phyloP scores from a whole-genome alignment of 2,888 invertebrate genomes.

The Luperina testacea region DNA sequence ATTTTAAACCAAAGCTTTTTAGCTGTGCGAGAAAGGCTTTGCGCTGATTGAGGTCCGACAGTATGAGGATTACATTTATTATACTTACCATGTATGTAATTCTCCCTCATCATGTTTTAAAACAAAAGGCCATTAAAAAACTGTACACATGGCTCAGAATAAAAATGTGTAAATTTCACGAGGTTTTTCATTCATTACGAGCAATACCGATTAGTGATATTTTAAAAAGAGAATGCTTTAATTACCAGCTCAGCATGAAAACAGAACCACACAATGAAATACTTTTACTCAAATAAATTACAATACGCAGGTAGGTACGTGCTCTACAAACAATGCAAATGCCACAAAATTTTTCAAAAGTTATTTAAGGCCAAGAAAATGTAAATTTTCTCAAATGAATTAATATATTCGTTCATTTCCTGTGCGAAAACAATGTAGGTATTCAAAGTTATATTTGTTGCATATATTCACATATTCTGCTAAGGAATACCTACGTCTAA shows the following conservation, averaged over 20 bases:
- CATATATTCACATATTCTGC: conserved; percentile 16
- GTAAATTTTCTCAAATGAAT: conserved; percentile 43
- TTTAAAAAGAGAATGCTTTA: conserved; percentile 39
- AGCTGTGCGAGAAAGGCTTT: conserved; percentile 66
- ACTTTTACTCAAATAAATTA: conserved; percentile 55
- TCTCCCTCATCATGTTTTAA: conserved; percentile 63
- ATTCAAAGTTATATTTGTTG: conserved; percentile 23
- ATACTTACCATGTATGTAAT: conserved; percentile 53
- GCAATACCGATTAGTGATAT: conserved; percentile 12
- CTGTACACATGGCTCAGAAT: conserved; percentile 4
- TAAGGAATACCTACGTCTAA: conserved; percentile 34
- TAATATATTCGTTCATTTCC: conserved; percentile 42
- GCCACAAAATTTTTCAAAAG: conserved; percentile 53
- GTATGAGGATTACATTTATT: conserved; percentile 67
- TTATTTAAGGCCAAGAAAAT: conserved; percentile 44
- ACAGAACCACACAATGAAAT: conserved; percentile 39
- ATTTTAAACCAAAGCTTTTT: conserved; percentile 66
- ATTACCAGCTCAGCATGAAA: conserved; percentile 48
- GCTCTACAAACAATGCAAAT: conserved; percentile 56
- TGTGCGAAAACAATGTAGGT: conserved; percentile 41
- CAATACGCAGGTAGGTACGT: conserved; percentile 42
- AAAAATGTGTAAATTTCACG: conserved; percentile 14
- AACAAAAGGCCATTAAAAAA: conserved; percentile 29
- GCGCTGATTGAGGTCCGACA: conserved; percentile 77
- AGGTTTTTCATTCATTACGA: conserved; percentile 8